Evolutionary conservation across 2,113 vertebrate genomes (phyloP).

Genomic region (Anhinga rufa): DNA sequence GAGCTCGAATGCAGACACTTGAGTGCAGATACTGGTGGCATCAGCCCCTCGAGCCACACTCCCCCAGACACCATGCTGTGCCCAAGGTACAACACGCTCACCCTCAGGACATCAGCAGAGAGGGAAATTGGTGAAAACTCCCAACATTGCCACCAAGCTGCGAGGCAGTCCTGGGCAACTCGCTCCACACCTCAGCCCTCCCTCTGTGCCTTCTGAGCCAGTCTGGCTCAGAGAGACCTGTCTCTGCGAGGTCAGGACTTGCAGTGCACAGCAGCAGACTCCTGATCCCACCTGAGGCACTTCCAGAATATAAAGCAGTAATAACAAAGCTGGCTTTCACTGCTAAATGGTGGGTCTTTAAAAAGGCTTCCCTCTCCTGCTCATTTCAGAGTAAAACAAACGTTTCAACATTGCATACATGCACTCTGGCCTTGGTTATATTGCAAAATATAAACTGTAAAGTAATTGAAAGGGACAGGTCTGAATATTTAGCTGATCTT

Average conservation of each 20-base stretch:
- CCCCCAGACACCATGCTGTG: rapidly evolving
- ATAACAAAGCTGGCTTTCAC: not conserved
- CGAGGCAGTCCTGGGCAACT: not conserved
- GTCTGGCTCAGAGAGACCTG: not conserved
- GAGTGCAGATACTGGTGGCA: not conserved
- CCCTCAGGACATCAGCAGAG: too few species aligned
- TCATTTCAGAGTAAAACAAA: not conserved
- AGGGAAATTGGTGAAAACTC: not conserved
- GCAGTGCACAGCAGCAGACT: not conserved
- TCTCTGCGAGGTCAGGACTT: not conserved
- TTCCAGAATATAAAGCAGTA: not conserved
- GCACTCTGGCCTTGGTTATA: not conserved
- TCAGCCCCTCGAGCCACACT: not conserved
- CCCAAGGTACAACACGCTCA: not conserved
- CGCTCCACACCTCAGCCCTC: not conserved
- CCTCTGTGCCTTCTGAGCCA: not conserved
- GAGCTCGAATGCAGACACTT: not conserved
- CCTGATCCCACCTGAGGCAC: not conserved
- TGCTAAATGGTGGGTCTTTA: not conserved
- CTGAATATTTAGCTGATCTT: not conserved
- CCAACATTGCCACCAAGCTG: rapidly evolving
- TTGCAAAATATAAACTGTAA: not conserved
- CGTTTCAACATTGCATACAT: not conserved
- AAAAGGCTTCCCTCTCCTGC: not conserved
- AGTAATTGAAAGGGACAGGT: not conserved